Evolutionary conservation across 2,113 vertebrate genomes (phyloP).

Genomic region (Tupaia tana): DNA sequence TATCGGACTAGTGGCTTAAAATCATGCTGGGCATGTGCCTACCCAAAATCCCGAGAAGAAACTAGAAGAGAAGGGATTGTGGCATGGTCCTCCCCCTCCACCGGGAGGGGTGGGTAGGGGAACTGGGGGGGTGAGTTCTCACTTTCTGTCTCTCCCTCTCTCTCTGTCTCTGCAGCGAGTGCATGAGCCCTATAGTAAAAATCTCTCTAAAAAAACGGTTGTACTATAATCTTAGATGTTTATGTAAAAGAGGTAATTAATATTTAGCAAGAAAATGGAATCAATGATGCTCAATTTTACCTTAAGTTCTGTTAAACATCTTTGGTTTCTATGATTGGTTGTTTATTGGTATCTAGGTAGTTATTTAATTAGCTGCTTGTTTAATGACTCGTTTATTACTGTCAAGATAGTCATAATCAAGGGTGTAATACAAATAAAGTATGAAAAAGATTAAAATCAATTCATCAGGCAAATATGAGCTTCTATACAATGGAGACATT

Average conservation of each 20-base stretch:
- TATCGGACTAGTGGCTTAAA: no score
- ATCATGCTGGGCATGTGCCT: no score
- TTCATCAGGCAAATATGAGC: slow-evolving; percentile 71
- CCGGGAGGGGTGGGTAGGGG: no score
- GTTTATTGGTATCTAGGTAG: slow-evolving; percentile 74
- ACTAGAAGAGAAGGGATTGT: no score
- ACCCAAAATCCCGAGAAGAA: no score
- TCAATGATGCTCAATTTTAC: neutral
- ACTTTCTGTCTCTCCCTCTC: no score
- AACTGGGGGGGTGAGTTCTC: no score
- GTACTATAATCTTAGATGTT: slow-evolving; percentile 32
- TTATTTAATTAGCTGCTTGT: slow-evolving; percentile 72
- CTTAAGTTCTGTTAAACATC: slow-evolving; percentile 60
- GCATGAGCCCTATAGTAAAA: no score
- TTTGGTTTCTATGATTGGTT: slow-evolving; percentile 79
- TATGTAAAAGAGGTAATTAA: slow-evolving; percentile 57
- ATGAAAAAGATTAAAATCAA: slow-evolving; percentile 72
- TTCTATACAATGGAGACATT: slow-evolving; percentile 63
- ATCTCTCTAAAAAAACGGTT: neutral
- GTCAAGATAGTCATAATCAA: slow-evolving; percentile 72
- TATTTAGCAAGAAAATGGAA: slow-evolving; percentile 54
- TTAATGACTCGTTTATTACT: slow-evolving; percentile 68
- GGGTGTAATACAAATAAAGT: slow-evolving; percentile 64
- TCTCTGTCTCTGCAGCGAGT: no score
- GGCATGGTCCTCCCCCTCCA: no score